These are phyloP conservation scores for Ectemnius continuus DNA, from an alignment of 2,888 invertebrate genomes.

Conservation along the genomic window DNA sequence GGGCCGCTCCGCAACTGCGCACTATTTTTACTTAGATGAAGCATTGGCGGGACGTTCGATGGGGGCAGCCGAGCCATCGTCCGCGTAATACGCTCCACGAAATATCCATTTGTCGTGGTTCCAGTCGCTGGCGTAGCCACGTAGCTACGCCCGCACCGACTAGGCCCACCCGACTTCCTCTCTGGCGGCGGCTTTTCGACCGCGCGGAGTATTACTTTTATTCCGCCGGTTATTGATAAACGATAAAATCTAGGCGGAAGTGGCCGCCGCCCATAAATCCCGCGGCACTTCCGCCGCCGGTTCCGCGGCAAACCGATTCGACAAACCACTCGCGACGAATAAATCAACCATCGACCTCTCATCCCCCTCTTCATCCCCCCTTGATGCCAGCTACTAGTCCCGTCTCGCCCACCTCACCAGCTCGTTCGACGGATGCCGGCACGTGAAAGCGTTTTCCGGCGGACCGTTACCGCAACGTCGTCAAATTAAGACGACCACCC, in stretches of 20 bases:
- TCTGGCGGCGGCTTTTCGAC: constrained; percentile 30
- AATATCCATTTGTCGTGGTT: constrained; percentile 61
- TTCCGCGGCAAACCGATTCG: constrained; percentile 66
- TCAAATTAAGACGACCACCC: constrained; percentile 53
- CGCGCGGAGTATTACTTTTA: constrained; percentile 56
- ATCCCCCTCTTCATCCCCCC: constrained; percentile 36
- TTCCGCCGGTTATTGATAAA: constrained; percentile 70
- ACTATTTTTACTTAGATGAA: constrained; percentile 27
- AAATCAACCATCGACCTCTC: constrained; percentile 61
- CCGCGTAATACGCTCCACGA: constrained; percentile 61
- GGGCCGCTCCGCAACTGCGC: no score
- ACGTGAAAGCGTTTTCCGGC: constrained; percentile 49
- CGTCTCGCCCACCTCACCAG: constrained; percentile 4
- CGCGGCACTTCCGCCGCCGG: constrained; percentile 64
- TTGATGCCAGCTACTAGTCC: not conserved
- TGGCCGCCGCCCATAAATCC: constrained; percentile 67
- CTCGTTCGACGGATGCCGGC: no score
- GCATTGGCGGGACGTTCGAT: constrained; percentile 19
- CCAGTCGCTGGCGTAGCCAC: constrained; percentile 13
- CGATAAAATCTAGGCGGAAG: constrained; percentile 72
- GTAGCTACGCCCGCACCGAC: no score
- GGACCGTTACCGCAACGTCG: constrained; percentile 58
- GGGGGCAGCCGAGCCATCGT: constrained; percentile 41
- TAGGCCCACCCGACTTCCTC: not conserved
- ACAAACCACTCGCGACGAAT: constrained; percentile 71